These are phyloP conservation scores for Arremon aurantiirostris DNA, from an alignment of 2,797 vertebrate species.

Conservation along the genomic window DNA sequence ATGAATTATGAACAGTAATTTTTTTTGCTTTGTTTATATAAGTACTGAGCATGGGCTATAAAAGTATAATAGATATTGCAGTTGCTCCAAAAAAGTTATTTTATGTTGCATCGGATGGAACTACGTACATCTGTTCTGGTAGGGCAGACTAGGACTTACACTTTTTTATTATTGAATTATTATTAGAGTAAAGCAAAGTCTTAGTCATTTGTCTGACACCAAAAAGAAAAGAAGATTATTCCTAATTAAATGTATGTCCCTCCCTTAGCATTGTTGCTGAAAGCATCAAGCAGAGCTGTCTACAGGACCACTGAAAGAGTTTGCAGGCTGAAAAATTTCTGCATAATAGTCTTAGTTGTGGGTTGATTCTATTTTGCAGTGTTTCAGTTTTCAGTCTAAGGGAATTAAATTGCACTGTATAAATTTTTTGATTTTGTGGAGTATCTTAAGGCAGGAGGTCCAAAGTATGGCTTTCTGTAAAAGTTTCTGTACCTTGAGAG, in stretches of 20 bases:
- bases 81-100: not conserved
- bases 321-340: not conserved
- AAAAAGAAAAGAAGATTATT: not conserved
- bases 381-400: not conserved
- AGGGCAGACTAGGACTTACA: not conserved
- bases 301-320: not conserved
- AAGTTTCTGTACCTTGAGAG: not conserved
- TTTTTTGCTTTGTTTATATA: constrained; percentile 36
- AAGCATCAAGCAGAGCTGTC: not conserved
- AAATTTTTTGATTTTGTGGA: not conserved
- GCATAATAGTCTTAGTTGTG: not conserved
- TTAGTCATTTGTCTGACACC: not conserved
- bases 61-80: constrained; percentile 11
- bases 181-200: not conserved
- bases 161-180: not conserved
- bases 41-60: not conserved
- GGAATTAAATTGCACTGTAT: not conserved
- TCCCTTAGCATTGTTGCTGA: not conserved
- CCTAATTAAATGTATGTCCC: not conserved
- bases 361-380: not conserved
- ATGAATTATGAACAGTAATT: constrained; percentile 43
- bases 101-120: not conserved
- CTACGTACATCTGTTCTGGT: not conserved
- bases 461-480: not conserved
- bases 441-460: not conserved